A percentile compares a stretch with the other conserved stretches of the same genome.
These are phyloP conservation scores for Auanema freiburgensis DNA, from an alignment of 2,888 invertebrate genomes.

Conservation along the genomic window DNA sequence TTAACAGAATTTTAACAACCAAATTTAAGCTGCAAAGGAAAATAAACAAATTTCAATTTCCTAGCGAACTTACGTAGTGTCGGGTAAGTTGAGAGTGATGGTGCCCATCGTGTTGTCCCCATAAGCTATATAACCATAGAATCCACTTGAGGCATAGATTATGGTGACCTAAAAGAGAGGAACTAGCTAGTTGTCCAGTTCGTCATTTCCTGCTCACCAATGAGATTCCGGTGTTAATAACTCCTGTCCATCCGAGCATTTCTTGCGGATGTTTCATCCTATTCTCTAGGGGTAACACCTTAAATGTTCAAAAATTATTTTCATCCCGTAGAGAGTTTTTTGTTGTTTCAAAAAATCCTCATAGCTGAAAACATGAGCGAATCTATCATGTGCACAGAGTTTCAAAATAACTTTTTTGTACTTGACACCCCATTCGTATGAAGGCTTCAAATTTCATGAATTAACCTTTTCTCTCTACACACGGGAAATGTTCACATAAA, in stretches of 20 bases:
- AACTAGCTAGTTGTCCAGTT: no score
- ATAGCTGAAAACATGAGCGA: no score
- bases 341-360: neutral
- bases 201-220: slow-evolving; percentile 5
- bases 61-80: slow-evolving; percentile 46
- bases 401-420: no score
- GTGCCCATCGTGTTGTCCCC: slow-evolving; percentile 80
- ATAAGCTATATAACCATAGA: slow-evolving; percentile 87
- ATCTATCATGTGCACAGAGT: no score
- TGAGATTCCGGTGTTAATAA: slow-evolving; percentile 14
- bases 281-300: slow-evolving; percentile 90
- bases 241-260: slow-evolving; percentile 74
- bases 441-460: no score
- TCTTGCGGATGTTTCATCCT: slow-evolving; percentile 85
- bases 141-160: slow-evolving; percentile 80
- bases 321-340: neutral
- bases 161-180: slow-evolving; percentile 71
- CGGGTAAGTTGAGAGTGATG: slow-evolving; percentile 82
- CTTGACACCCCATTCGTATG: no score
- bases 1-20: slow-evolving; percentile 50
- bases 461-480: no score
- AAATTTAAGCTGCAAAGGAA: slow-evolving; percentile 48
- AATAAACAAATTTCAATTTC: neutral
- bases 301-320: slow-evolving; percentile 41
- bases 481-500: no score